Evolutionary conservation across 53 echinoderm and acorn worm genomes (phyloP).

Genomic region (Temnopleurus reevesii): DNA sequence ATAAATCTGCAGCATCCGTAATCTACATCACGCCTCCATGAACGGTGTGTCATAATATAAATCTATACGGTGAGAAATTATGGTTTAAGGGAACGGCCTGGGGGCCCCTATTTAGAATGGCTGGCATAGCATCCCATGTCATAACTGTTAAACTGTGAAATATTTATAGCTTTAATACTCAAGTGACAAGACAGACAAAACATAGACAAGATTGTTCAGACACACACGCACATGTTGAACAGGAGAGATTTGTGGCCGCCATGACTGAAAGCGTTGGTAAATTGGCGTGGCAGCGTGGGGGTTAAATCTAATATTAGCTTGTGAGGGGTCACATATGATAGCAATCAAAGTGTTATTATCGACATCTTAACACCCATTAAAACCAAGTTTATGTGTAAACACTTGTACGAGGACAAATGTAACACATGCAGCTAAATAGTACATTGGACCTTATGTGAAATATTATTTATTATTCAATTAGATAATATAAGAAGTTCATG

Average conservation of each 20-base stretch:
- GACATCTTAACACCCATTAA: not conserved
- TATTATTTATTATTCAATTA: no score
- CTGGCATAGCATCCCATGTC: slow-evolving; percentile 30
- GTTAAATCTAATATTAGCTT: slow-evolving; percentile 8
- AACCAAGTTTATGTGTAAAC: not conserved
- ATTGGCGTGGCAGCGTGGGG: slow-evolving; percentile 10
- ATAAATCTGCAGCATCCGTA: not conserved
- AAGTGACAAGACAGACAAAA: slow-evolving; percentile 9
- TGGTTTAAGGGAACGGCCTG: slow-evolving; percentile 10
- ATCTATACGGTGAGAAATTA: slow-evolving; percentile 26
- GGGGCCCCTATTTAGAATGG: slow-evolving; percentile 39
- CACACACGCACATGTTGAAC: slow-evolving; percentile 21
- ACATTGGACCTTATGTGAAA: no score
- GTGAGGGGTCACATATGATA: not conserved
- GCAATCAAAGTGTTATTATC: not conserved
- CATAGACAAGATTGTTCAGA: not conserved
- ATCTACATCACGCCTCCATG: not conserved
- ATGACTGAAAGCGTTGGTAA: not conserved
- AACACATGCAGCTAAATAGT: no score
- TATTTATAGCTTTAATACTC: slow-evolving; percentile 39
- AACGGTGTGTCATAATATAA: not conserved
- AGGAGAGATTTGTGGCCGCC: not conserved
- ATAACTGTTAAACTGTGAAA: slow-evolving; percentile 54
- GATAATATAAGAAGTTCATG: no score
- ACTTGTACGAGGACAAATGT: no score